phyloP scores from a whole-genome alignment of 2,888 invertebrate genomes.

The Drosophila hamatofila region DNA sequence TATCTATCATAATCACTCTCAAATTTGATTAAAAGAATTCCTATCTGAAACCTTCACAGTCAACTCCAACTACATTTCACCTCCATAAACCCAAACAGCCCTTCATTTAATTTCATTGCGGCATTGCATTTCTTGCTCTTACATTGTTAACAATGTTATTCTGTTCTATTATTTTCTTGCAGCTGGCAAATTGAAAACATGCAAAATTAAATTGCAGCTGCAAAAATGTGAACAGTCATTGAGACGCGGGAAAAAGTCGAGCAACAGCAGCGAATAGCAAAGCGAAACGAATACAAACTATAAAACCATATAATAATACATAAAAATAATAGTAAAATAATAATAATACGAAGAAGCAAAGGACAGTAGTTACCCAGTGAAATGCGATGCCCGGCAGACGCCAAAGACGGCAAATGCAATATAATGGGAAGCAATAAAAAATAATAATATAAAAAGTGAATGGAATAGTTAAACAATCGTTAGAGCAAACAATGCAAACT shows the following conservation, averaged over 20 bases:
- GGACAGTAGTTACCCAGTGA: constrained; percentile 4
- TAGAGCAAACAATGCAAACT: constrained; percentile 69
- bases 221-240: constrained; percentile 31
- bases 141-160: constrained; percentile 11
- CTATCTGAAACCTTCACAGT: background rate
- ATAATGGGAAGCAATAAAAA: constrained; percentile 30
- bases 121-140: background rate
- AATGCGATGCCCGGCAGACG: constrained; percentile 21
- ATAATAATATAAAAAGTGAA: constrained; percentile 9
- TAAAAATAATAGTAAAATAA: constrained; percentile 28
- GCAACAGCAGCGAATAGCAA: constrained; percentile 17
- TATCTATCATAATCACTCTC: background rate
- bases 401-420: constrained; percentile 25
- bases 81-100: background rate
- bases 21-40: background rate
- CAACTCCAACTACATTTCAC: background rate
- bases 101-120: background rate
- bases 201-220: constrained; percentile 54
- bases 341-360: constrained; percentile 25
- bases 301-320: constrained; percentile 41
- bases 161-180: constrained; percentile 35
- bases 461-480: constrained; percentile 52
- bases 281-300: constrained; percentile 20
- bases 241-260: background rate
- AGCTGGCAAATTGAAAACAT: constrained; percentile 64